Evolutionary conservation across 2,888 invertebrate genomes (phyloP).

Genomic region (Acanthosoma haemorrhoidale): DNA sequence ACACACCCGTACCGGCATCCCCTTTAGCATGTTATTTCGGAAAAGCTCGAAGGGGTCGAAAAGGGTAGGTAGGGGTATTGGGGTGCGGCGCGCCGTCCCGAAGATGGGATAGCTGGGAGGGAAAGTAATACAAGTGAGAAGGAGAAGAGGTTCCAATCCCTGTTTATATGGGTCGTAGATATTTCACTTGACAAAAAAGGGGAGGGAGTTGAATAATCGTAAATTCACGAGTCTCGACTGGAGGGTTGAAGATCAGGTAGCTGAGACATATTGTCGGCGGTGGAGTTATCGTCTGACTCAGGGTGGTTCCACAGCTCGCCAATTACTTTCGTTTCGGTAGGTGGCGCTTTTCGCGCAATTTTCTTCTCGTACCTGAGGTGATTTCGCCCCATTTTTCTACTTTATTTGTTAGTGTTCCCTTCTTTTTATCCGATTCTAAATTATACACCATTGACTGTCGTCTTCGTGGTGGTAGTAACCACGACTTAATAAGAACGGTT

Average conservation of each 20-base stretch:
- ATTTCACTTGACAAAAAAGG: constrained; percentile 37
- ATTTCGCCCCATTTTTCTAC: not conserved
- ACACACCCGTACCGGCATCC: not conserved
- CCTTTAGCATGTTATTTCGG: constrained; percentile 20
- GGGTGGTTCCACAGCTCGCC: not conserved
- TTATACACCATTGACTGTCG: not conserved
- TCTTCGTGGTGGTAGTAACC: too few species aligned
- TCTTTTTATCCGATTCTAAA: not conserved
- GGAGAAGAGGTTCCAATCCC: constrained; percentile 32
- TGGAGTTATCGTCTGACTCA: not conserved
- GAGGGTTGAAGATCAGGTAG: not conserved
- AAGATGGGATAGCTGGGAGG: constrained; percentile 14
- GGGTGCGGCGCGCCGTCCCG: not conserved
- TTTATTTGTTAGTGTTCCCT: too few species aligned
- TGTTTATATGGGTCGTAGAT: constrained; percentile 40
- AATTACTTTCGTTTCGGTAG: not conserved
- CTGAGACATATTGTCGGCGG: constrained; percentile 20
- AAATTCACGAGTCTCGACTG: constrained; percentile 40
- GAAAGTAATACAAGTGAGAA: constrained; percentile 34
- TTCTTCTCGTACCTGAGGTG: not conserved
- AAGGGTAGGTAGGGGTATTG: not conserved
- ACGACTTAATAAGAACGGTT: too few species aligned
- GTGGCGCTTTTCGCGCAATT: not conserved
- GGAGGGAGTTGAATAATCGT: constrained; percentile 33
- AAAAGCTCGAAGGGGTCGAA: not conserved